phyloP scores from a whole-genome alignment of 2,888 invertebrate species.

The Tipula lateralis region DNA sequence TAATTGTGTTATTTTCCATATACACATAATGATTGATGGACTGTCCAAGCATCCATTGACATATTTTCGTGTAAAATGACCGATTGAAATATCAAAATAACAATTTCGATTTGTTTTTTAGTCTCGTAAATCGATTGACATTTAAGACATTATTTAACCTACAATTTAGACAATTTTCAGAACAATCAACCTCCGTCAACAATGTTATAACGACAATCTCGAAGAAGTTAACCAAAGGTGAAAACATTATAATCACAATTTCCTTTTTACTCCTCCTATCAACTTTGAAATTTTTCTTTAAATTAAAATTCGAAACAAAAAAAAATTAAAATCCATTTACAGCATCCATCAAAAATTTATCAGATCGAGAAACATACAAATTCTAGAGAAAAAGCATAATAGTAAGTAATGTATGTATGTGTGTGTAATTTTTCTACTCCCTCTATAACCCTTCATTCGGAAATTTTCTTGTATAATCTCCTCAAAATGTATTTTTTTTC shows the following conservation, averaged over 20 bases:
- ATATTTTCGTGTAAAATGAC: not conserved
- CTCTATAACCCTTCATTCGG: not conserved
- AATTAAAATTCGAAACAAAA: not conserved
- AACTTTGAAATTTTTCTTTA: not conserved
- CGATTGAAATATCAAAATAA: not conserved
- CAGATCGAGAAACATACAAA: not conserved
- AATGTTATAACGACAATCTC: not conserved
- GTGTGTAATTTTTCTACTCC: not conserved
- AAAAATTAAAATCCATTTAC: not conserved
- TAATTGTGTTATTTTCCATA: no score
- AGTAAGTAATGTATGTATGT: not conserved
- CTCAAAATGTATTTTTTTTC: no score
- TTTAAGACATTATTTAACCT: not conserved
- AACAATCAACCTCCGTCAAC: constrained; percentile 9
- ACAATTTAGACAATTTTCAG: not conserved
- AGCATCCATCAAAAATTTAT: not conserved
- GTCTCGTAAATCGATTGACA: not conserved
- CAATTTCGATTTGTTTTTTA: not conserved
- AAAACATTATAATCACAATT: not conserved
- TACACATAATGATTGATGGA: not conserved
- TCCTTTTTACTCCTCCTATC: not conserved
- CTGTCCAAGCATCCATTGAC: not conserved
- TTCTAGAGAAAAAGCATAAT: not conserved
- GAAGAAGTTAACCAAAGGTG: not conserved
- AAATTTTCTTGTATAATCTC: not conserved